Evolutionary conservation across 2,113 vertebrate species (phyloP).

Genomic region (Excalfactoria chinensis): DNA sequence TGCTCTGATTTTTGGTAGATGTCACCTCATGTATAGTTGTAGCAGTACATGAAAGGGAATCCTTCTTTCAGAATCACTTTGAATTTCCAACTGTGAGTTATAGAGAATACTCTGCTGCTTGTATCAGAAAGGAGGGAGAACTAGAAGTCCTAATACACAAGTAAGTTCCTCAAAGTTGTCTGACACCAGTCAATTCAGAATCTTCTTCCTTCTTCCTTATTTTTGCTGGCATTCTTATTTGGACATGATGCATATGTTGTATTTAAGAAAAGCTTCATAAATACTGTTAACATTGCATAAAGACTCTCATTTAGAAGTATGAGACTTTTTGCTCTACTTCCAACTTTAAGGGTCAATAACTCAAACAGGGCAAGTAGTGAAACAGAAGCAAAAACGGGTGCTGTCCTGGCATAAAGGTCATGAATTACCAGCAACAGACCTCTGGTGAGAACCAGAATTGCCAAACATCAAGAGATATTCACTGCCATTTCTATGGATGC

Average conservation of each 20-base stretch:
- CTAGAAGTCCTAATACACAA: not conserved
- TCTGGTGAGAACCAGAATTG: not conserved
- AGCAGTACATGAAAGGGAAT: not conserved
- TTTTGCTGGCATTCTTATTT: not conserved
- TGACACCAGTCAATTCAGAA: not conserved
- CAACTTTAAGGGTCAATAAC: not conserved
- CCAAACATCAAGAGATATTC: fast-evolving
- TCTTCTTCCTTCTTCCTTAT: not conserved
- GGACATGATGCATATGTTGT: not conserved
- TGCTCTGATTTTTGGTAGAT: not conserved
- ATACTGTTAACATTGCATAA: not conserved
- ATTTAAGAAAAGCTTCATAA: not conserved
- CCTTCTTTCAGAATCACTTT: not conserved
- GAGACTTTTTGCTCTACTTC: not conserved
- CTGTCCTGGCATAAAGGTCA: fast-evolving
- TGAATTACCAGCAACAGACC: not conserved
- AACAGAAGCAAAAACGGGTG: not conserved
- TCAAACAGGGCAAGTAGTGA: not conserved
- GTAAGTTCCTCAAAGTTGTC: not conserved
- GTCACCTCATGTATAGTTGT: not conserved
- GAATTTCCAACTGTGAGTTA: not conserved
- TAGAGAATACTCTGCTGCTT: not conserved
- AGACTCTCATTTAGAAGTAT: not conserved
- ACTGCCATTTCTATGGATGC: not conserved
- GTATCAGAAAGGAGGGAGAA: not conserved